phyloP scores from a whole-genome alignment of 1,140 invertebrate species.

The Atta colombica region DNA sequence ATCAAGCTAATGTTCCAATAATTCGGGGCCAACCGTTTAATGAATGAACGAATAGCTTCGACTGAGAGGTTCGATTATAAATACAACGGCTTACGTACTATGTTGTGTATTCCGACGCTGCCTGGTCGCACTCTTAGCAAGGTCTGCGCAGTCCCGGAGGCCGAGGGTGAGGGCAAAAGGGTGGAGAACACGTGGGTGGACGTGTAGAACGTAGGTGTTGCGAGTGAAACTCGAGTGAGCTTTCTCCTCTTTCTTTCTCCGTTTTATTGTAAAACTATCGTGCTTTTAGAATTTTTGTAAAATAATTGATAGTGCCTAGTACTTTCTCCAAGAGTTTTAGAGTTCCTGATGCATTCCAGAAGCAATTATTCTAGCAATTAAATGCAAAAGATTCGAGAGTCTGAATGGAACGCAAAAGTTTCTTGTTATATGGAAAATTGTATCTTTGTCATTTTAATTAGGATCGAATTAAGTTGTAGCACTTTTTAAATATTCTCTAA shows the following conservation, averaged over 20 bases:
- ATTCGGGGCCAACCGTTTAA: conserved; percentile 81
- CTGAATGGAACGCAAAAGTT: neutral
- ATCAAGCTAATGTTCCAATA: conserved; percentile 86
- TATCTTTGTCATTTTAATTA: neutral
- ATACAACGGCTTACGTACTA: conserved; percentile 42
- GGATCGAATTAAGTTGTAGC: neutral
- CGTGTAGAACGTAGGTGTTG: conserved; percentile 43
- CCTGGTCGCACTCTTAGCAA: neutral
- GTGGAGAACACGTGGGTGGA: conserved; percentile 19
- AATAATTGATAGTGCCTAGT: neutral
- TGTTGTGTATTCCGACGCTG: conserved; percentile 30
- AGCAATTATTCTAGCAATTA: neutral
- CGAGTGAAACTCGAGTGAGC: conserved; percentile 9
- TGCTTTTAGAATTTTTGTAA: neutral
- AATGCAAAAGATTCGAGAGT: neutral
- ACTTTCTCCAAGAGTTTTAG: neutral
- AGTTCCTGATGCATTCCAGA: neutral
- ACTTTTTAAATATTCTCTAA: neutral
- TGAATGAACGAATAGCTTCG: conserved; percentile 76
- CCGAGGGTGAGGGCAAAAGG: conserved; percentile 24
- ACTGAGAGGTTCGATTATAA: conserved; percentile 58
- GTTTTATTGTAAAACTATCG: neutral
- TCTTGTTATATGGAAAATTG: neutral
- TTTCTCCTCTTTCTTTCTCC: neutral
- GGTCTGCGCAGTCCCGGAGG: conserved; percentile 22